Base-by-base conservation (phyloP, 2,113 vertebrate species). In the Cyphotilapia sp. region DNA sequence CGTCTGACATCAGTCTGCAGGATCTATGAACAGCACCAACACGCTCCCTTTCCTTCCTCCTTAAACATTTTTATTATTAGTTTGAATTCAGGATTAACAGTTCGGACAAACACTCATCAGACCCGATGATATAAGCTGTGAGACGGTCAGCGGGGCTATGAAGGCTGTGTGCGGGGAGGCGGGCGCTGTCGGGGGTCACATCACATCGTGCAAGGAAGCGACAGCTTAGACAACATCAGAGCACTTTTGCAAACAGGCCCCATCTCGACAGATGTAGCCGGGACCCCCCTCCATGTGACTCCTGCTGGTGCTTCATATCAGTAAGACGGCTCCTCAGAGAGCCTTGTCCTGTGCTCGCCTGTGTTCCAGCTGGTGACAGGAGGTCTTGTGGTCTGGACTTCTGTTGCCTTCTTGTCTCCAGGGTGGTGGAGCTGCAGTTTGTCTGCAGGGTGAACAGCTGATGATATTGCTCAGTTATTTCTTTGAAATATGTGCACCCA, bases 101-200 rank as follows among this genome's bases (percentile, higher is more conserved):
- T 56, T 27, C 0, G 22, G 22, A 11, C 29, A 1, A 33, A 33
- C 57, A 19, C 57, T 61, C 57, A 61, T 31, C 57, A 61, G 16
- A 61, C 16, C 8, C 5, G 29, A 2, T 33, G 57, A 61, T 61
- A 10, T 10, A 17, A 33, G 0, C 29, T 17, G 57, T 9, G 56
- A 59, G 56, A 56, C 22, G 22, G 56, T 59, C 56, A 31, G 56
- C 3, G 8, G 56, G 56, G 27, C 56, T 59, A 6, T 59, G 56
- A 6, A 0, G 56, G 27, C 56, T 59, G 56, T 59, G 56, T 17
- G 57, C 2, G 14, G 5, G 54, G 8, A 31, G 57, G 57, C 14
- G 11, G 17, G 49, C 49, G 8, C 49, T 51, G 49, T 51, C 8
- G 5, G 49, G 8, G 7, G 57, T 4, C 3, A 0, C 56, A 1